Evolutionary conservation across 2,113 vertebrate species (phyloP), one percentile per base, ranked within the genome.

Genomic region (Myodes glareolus): DNA sequence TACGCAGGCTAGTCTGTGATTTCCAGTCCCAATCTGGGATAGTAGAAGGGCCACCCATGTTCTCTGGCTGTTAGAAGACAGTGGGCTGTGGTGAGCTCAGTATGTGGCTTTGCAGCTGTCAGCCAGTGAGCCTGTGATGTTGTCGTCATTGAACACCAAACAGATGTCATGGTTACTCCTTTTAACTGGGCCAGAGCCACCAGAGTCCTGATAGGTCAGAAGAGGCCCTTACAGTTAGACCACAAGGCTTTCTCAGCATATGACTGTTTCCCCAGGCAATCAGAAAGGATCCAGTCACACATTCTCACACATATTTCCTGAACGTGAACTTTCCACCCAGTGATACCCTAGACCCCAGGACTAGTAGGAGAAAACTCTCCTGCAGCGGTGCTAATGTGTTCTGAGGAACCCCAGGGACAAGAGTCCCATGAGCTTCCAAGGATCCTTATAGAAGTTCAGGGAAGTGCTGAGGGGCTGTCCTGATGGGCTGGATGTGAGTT

Each of bases 11-110:
- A 27, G 8, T 36, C 47, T 72, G 4, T 13, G 1, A 45, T 58
- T 8, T n/a, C 33, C 11, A 1, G 12, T 19, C 70, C 65, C 42
- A 0, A 31, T 47, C 75, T 61, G 6, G 33, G 70, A 9, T 17
- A 1, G 12, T 3, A 7, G 36, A 0, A 0, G 27, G 6, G 45
- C 4, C 52, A 63, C 78, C 29, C 11, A 0, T 0, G 16, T 33
- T 10, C 25, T 25, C 39, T 5, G 3, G n/a, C 0, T 33, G 9
- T 75, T 14, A 8, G 39, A 55, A 72, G 47, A 7, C 19, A 58
- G 90, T 36, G 16, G 3, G 5, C 42, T 17, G 39, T 3, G 0
- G 1, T 4, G n/a, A 23, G 27, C 13, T 72, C 0, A 23, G 67
- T 50, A 1, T 0, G 0, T 31, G 80, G 52, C 76, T 70, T 42